Evolutionary conservation across 2,797 vertebrate species (phyloP).

Genomic region (Pangasius mekongensis): DNA sequence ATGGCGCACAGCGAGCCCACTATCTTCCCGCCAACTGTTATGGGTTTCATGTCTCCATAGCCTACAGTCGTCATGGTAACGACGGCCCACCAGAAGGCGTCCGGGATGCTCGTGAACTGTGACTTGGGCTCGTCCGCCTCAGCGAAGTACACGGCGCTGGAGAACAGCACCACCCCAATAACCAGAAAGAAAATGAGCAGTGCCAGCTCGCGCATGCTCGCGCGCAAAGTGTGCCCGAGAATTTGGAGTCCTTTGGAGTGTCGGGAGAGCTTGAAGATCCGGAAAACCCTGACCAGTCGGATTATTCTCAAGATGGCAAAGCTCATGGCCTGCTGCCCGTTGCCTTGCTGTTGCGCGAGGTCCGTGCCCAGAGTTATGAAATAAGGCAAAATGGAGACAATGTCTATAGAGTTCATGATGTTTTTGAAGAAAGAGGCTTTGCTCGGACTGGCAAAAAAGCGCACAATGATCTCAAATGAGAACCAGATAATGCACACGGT

Average conservation of each 20-base stretch:
- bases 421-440: slow-evolving; percentile 95
- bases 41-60: slow-evolving; percentile 99
- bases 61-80: slow-evolving; percentile 99
- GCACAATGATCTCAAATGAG: slow-evolving; percentile 96
- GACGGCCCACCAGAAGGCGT: slow-evolving; percentile 99
- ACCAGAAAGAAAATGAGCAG: slow-evolving; percentile 98
- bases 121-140: slow-evolving; percentile 95
- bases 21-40: slow-evolving; percentile 97
- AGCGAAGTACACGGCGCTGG: slow-evolving; percentile 97
- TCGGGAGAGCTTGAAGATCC: slow-evolving; percentile 97
- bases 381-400: slow-evolving; percentile 99
- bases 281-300: slow-evolving; percentile 94
- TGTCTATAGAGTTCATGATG: slow-evolving; percentile 99
- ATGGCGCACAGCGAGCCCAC: slow-evolving; percentile 98
- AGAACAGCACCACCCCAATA: slow-evolving; percentile 98
- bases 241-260: slow-evolving; percentile 99
- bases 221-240: slow-evolving; percentile 93
- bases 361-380: slow-evolving; percentile 98
- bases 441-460: slow-evolving; percentile 96
- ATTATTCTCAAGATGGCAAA: slow-evolving; percentile 98
- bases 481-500: slow-evolving; percentile 99
- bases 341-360: slow-evolving; percentile 88
- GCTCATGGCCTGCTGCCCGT: slow-evolving; percentile 94
- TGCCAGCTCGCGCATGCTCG: slow-evolving; percentile 97
- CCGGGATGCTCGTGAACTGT: slow-evolving; percentile 98